Base-by-base conservation (phyloP, 2,113 vertebrate genomes). In the Catagonus wagneri region DNA sequence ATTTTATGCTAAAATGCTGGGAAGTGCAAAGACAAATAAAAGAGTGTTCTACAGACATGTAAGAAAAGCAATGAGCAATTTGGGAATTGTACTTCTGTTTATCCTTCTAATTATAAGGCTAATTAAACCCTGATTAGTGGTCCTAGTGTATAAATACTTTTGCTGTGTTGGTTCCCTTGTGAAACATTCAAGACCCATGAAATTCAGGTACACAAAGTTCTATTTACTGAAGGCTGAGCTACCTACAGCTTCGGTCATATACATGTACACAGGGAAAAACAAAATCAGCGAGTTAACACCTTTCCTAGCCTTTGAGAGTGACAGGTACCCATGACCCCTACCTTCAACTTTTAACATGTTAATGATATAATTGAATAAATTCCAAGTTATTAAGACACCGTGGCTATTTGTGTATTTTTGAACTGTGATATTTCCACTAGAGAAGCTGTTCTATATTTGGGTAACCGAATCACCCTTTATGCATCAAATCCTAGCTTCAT, bases 121-220 rank as follows among this genome's bases (percentile, higher is more conserved):
- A 97, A 98, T 98, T 98, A 97, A 97, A 96, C 93, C 83, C 97
- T 96, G 97, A 98, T 96, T 97, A 97, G 97, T 97, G 96, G 94
- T 95, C 86, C 69, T 95, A 27, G 90, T 90, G 50, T 95, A 95
- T 95, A 97, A 97, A 96, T 95, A 96, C 95, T 96, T 97, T 96
- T 96, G 91, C 97, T 97, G 94, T 95, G 93, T 96, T 54, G 58
- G 74, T 93, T 97, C 96, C 97, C 96, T 96, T 86, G 93, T 97
- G 97, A 79, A 96, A 96, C 93, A 96, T 97, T 97, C 83, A 92
- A 94, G 91, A 96, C 79, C 93, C 94, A 83, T 93, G 97, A 93
- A 96, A 97, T 94, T 91, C 97, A 97, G 96, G 97, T 97, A 92
- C 60, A 92, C 91, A 95, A 71, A 89, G 60, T 96, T 94, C 15